Evolutionary conservation across 1,140 invertebrate genomes (phyloP).

Genomic region (Pectinophora gossypiella): DNA sequence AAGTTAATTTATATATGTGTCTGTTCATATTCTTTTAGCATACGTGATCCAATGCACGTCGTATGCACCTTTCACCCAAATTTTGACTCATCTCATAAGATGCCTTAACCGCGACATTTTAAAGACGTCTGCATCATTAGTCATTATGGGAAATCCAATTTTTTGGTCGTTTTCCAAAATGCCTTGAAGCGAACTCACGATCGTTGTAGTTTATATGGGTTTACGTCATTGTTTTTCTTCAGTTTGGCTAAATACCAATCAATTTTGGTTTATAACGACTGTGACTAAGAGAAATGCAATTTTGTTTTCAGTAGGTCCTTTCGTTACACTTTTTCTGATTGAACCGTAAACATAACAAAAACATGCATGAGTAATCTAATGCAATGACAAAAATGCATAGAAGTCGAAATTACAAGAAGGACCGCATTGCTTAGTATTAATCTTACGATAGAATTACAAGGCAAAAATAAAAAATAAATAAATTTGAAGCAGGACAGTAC

Average conservation of each 20-base stretch:
- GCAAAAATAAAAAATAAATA: too few species aligned
- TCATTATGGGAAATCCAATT: not conserved
- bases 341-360: too few species aligned
- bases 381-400: too few species aligned
- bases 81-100: not conserved
- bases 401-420: too few species aligned
- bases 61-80: not conserved
- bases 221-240: not conserved
- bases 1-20: not conserved
- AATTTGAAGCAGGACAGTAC: too few species aligned
- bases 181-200: not conserved
- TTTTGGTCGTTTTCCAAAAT: not conserved
- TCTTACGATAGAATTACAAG: too few species aligned
- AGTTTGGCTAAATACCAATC: not conserved
- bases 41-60: not conserved
- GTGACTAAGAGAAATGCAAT: too few species aligned
- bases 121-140: not conserved
- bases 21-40: not conserved
- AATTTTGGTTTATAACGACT: not conserved
- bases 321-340: not conserved
- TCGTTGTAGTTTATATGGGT: too few species aligned
- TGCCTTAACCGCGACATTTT: not conserved
- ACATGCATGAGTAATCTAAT: too few species aligned
- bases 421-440: too few species aligned
- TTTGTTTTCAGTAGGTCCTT: not conserved